Evolutionary conservation across 37 sponge, comb jelly and placozoan genomes (phyloP).

Genomic region (Hexactinellida sp.): DNA sequence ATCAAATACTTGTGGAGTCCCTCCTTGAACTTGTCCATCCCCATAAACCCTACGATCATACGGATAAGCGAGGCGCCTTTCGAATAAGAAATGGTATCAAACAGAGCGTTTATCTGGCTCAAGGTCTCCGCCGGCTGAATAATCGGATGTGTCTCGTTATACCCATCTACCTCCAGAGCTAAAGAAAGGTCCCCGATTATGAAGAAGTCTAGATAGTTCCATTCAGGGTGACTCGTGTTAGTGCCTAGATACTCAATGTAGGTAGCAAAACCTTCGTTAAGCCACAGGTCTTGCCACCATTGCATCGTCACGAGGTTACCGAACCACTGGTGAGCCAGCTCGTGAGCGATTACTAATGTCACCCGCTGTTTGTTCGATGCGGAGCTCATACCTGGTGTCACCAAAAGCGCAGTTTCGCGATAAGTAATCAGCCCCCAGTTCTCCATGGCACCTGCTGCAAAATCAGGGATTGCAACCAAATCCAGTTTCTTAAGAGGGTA

Average conservation of each 20-base stretch:
- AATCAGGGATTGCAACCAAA: slow-evolving; percentile 89
- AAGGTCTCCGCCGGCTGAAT: slow-evolving; percentile 37
- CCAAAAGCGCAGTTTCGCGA: slow-evolving; percentile 74
- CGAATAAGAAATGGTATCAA: slow-evolving; percentile 87
- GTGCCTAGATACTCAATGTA: slow-evolving; percentile 81
- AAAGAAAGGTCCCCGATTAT: slow-evolving; percentile 1
- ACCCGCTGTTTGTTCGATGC: slow-evolving; percentile 59
- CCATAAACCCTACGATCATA: slow-evolving; percentile 50
- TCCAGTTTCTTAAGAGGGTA: slow-evolving; percentile 89
- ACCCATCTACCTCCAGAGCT: slow-evolving; percentile 30
- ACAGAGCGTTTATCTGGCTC: slow-evolving; percentile 70
- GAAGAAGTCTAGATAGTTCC: slow-evolving; percentile 53
- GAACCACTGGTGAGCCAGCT: slow-evolving; percentile 99
- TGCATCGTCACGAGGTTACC: slow-evolving; percentile 97
- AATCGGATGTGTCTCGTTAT: slow-evolving; percentile 55
- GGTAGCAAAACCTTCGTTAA: slow-evolving; percentile 95
- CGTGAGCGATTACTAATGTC: slow-evolving; percentile 76
- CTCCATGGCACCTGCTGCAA: slow-evolving; percentile 92
- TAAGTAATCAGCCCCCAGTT: slow-evolving; percentile 91
- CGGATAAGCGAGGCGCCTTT: slow-evolving; percentile 66
- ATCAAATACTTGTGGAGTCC: slow-evolving; percentile 49
- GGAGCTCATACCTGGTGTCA: slow-evolving; percentile 32
- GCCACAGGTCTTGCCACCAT: slow-evolving; percentile 99
- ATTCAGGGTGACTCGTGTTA: slow-evolving; percentile 30
- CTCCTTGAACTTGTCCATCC: slow-evolving; percentile 29